Base-by-base conservation (phyloP, 2,797 vertebrate species). In the Balearica regulorum region DNA sequence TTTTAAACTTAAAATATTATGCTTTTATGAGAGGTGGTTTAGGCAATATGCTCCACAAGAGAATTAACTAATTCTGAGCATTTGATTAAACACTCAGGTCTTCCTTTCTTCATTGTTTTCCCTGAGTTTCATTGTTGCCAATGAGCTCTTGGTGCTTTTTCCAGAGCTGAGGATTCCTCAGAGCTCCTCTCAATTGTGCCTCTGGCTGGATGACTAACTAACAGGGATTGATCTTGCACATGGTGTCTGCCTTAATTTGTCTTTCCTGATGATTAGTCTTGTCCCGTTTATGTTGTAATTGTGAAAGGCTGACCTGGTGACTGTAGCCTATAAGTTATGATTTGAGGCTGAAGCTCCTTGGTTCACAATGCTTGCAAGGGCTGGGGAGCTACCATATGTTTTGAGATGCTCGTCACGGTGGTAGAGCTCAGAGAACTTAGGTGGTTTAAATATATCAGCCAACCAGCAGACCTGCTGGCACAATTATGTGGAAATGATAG, bases 181-280 rank as follows among this genome's bases (percentile, higher is more conserved):
- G n/a, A 62, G 53, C 43, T 80, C 13, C 41, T 88, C 65, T 93
- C 73, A 92, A 46, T 83, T 58, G 31, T 78, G 80, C 48, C 35
- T 60, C 66, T 72, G 53, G 31, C 53, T 86, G 76, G 53, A 16
- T 92, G 80, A 33, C 66, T 93, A 75, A 60, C 64, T 83, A 92
- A 82, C 41, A 61, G 55, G 70, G 75, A 94, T 82, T 89, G 91
- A 80, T 96, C 71, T 87, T 84, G 58, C 83, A 29, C 26, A 31
- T 24, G 7, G 16, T 83, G 39, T 83, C 75, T 92, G 62, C 86
- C 83, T 92, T 87, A 61, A 73, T 94, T 92, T 83, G 49, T 77
- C 84, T 94, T 80, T 91, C 35, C 57, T 73, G 46, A 75, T 94
- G 79, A 69, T 97, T 95, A 90, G 87, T 68, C 83, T 93, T 80